These are phyloP conservation scores for Yponomeuta malinellus DNA, from an alignment of 2,888 invertebrate genomes.

Conservation along the genomic window DNA sequence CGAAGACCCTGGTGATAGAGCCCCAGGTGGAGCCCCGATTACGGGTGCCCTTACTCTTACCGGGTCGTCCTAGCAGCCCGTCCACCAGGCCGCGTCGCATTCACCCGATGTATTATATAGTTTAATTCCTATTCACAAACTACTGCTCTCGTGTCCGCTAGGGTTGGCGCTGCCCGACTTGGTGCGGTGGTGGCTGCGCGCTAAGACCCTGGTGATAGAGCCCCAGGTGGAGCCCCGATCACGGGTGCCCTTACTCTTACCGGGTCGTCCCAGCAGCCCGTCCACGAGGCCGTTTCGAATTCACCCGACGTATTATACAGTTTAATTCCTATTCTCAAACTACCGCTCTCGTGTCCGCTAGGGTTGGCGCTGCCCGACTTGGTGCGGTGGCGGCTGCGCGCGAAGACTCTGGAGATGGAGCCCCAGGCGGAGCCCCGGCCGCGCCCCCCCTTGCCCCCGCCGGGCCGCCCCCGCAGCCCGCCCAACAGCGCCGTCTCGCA, in stretches of 20 bases:
- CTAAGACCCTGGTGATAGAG: conserved; percentile 92
- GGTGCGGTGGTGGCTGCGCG: conserved; percentile 88
- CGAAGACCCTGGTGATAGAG: no score
- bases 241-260: conserved; percentile 53
- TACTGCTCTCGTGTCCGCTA: conserved; percentile 80
- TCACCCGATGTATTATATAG: no score
- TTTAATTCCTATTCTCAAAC: conserved; percentile 19
- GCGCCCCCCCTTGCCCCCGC: conserved; percentile 58
- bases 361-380: conserved; percentile 79
- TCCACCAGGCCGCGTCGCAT: no score
- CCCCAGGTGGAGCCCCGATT: no score
- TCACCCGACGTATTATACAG: conserved; percentile 37
- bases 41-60: no score
- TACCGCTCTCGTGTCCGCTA: conserved; percentile 81
- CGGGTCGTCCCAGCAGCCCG: conserved; percentile 53
- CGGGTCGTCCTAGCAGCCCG: no score
- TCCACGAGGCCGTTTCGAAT: conserved; percentile 15
- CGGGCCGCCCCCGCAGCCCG: conserved; percentile 58
- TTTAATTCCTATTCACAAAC: no score
- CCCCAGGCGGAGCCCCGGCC: conserved; percentile 91
- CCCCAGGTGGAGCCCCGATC: conserved; percentile 91
- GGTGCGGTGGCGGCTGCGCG: conserved; percentile 88
- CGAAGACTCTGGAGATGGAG: conserved; percentile 92
- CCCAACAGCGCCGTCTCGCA: conserved; percentile 78
- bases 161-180: conserved; percentile 79